Evolutionary conservation across 2,888 invertebrate genomes (phyloP).

Genomic region (Alloplasta piceator): DNA sequence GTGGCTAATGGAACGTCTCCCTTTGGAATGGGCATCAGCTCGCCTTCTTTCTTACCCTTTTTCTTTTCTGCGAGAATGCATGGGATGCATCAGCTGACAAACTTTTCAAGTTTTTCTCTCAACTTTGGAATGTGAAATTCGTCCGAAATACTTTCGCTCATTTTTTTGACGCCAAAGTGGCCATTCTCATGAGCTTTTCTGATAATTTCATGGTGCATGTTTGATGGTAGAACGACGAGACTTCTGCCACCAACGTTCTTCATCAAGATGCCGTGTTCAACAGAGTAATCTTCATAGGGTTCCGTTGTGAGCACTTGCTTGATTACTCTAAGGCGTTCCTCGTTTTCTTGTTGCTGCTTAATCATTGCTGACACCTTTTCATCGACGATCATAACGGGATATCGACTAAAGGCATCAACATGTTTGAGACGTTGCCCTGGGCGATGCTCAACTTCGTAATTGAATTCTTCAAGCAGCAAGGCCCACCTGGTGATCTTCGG

Average conservation of each 20-base stretch:
- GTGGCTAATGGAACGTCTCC: slow-evolving; percentile 62
- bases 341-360: slow-evolving; percentile 19
- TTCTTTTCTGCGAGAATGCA: slow-evolving; percentile 63
- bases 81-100: slow-evolving; percentile 64
- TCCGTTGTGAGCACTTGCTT: background rate
- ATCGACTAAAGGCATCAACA: slow-evolving; percentile 67
- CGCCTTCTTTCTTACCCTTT: too few relatives aligned
- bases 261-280: slow-evolving; percentile 37
- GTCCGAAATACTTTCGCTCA: slow-evolving; percentile 32
- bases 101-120: slow-evolving; percentile 49
- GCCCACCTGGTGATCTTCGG: slow-evolving; percentile 66
- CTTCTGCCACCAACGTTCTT: slow-evolving; percentile 35
- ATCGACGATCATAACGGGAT: slow-evolving; percentile 47
- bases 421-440: slow-evolving; percentile 66
- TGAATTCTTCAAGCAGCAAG: slow-evolving; percentile 62
- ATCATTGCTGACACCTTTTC: background rate
- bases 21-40: too few relatives aligned
- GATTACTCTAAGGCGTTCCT: background rate
- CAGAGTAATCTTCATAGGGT: background rate
- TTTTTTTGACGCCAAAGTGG: slow-evolving; percentile 51
- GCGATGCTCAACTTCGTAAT: slow-evolving; percentile 66
- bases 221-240: slow-evolving; percentile 18
- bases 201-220: slow-evolving; percentile 34
- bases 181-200: slow-evolving; percentile 55
- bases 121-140: slow-evolving; percentile 54